Conservation (phyloP, 2,888 invertebrate species). For the Pyrgus malvae region DNA sequence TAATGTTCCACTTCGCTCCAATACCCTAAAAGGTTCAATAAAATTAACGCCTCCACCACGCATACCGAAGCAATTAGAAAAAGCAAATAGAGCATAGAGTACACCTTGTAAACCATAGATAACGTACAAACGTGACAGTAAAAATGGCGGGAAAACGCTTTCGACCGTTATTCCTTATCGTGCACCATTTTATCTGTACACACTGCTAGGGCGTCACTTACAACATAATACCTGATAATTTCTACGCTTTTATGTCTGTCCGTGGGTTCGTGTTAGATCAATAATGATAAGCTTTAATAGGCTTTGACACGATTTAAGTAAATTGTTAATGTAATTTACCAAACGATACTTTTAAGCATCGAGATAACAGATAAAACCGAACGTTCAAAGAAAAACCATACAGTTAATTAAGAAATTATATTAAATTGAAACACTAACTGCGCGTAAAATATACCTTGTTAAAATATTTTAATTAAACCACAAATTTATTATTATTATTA, state of each 20-base stretch:
- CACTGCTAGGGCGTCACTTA: constrained; percentile 53
- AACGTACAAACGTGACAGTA: constrained; percentile 50
- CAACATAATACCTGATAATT: constrained; percentile 53
- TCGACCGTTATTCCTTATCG: constrained; percentile 68
- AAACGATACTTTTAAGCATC: background rate
- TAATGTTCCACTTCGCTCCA: constrained; percentile 7
- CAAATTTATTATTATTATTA: too few species aligned
- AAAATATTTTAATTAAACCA: too few species aligned
- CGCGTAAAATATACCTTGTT: too few species aligned
- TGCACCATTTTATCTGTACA: constrained; percentile 52
- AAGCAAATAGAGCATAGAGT: constrained; percentile 59
- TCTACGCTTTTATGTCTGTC: constrained; percentile 43
- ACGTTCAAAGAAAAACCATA: too few species aligned
- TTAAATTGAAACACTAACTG: too few species aligned
- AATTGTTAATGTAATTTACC: constrained; percentile 13
- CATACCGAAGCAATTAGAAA: constrained; percentile 53
- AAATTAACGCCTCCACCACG: constrained; percentile 41
- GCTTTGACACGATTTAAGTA: constrained; percentile 27
- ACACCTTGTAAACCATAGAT: constrained; percentile 49
- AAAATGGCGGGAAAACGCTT: constrained; percentile 59
- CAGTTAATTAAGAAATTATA: too few species aligned
- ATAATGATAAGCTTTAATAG: constrained; percentile 32
- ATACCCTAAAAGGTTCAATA: constrained; percentile 18
- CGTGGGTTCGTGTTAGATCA: constrained; percentile 31
- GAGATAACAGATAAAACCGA: background rate